Base-by-base conservation (phyloP, 2,113 vertebrate species). In the Panthera uncia region DNA sequence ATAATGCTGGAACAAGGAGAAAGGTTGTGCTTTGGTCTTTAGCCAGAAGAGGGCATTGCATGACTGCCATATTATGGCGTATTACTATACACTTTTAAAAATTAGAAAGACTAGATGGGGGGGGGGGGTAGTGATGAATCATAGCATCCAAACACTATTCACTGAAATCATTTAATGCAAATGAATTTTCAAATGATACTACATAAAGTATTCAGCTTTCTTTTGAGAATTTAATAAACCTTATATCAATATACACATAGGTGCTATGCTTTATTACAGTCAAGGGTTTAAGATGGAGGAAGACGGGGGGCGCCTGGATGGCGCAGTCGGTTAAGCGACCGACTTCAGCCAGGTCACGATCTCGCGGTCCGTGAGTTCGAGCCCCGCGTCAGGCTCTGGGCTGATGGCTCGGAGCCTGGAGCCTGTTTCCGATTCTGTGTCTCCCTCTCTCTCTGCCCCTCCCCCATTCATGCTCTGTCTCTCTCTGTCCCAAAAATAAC, bases 21-120 rank as follows among this genome's bases (percentile, higher is more conserved):
- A 71, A 81, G 15, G 18, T 5, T 80, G 86, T 50, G 3, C 29
- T 95, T 96, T 89, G 18, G 41, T 61, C 14, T 86, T 48, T 68
- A 74, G n/a, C 94, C 96, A 98, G 90, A 82, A 97, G 97, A 93
- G 96, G 96, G 97, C 94, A 55, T 4, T 74, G 68, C 7, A 31
- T 29, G 68, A 89, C 63, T 92, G 57, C 21, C 13, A 7, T 76
- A 84, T 91, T 38, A 33, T 80, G 19, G 19, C 36, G 5, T 76
- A 11, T 27, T 41, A 18, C 1, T 19, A 2, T 8, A 12, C 33
- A 48, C 8, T 65, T 91, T 36, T 41, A 4, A 61, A 66, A 91
- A 65, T 95, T 63, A n/a, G 11, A 95, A 85, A 23, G 31, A 92
- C 21, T 23, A 27, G 29, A 74, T 29, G 9, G 57, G 25, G 57